These are phyloP conservation scores for Anguilla rostrata DNA, from an alignment of 2,113 vertebrate genomes.

Conservation along the genomic window DNA sequence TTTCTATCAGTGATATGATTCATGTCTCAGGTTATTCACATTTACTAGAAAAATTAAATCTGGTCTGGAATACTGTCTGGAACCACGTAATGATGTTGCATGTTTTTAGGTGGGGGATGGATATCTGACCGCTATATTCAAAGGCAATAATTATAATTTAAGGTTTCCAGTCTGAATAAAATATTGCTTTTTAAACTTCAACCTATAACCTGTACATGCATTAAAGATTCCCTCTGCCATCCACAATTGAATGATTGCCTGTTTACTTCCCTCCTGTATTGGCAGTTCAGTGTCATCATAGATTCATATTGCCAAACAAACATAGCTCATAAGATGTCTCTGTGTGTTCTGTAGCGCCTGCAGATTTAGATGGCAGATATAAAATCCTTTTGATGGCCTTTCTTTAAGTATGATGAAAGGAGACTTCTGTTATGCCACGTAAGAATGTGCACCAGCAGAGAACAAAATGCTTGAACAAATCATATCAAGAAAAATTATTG, in stretches of 20 bases:
- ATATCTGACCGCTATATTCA: not conserved
- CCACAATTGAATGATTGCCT: not conserved
- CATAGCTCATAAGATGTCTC: not conserved
- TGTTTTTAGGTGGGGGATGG: not conserved
- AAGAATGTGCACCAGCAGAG: slow-evolving; percentile 23
- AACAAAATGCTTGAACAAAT: slow-evolving; percentile 24
- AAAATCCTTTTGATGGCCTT: slow-evolving; percentile 27
- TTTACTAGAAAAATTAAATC: not conserved
- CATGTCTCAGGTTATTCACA: not conserved
- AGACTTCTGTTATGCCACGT: slow-evolving; percentile 22
- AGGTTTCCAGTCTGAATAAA: not conserved
- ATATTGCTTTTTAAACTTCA: not conserved
- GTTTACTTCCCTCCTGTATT: not conserved
- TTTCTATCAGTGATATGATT: not conserved
- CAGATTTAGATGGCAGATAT: slow-evolving; percentile 16
- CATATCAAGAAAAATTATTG: not conserved
- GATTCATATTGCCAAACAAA: not conserved
- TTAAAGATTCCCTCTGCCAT: not conserved
- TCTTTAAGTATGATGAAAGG: slow-evolving; percentile 33
- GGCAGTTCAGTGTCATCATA: not conserved
- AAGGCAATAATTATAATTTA: not conserved
- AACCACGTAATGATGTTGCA: not conserved
- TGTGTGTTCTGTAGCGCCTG: slow-evolving; percentile 9
- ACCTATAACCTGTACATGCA: not conserved
- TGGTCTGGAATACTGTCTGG: not conserved